Base-by-base conservation (phyloP, 2,113 vertebrate genomes). In the Oreochromis tanganicae region DNA sequence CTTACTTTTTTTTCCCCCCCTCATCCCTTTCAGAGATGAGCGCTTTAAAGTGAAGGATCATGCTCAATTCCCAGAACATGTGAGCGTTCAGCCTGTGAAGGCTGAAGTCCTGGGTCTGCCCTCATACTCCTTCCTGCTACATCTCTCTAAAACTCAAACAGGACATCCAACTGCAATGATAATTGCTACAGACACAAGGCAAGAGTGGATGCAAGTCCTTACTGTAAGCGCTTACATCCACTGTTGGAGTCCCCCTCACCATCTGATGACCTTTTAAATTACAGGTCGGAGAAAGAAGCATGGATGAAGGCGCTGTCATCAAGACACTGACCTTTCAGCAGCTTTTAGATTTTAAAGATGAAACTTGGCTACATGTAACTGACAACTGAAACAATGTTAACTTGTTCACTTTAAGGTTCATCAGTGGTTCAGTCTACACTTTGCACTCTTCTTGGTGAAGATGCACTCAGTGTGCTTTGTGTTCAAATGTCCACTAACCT, bases 11-110 rank as follows among this genome's bases (percentile, higher is more conserved):
- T 3, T 4, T 8, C 0, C 2, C 21, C 21, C 11, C n/a, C 21
- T 1, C 84, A 3, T 78, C 6, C 7, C 52, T 2, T 52, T 52
- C 90, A 97, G 97, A 81, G 93, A 95, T 21, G 87, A 93, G 19
- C 84, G 85, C 32, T 97, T 97, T 88, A 84, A 55, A 2, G 97
- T 97, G 29, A 41, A 91, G 56, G 96, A 97, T 84, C 94, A 97
- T 4, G 93, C 96, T 7, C n/a, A 34, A 4, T 96, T 96, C 81
- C 95, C 95, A 9, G 54, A 32, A 38, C 91, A 95, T 2, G 95
- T 97, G 29, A 91, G 73, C 21, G 79, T 91, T 0, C 92, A 95
- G 84, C 83, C 80, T 5, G 55, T 97, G 32, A 95, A 94, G 29
- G 88, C 93, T 1, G 80, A 94, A 13, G 24, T 84, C n/a, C 85